Evolutionary conservation across 2,113 vertebrate species (phyloP).

Genomic region (Eulemur macaco): DNA sequence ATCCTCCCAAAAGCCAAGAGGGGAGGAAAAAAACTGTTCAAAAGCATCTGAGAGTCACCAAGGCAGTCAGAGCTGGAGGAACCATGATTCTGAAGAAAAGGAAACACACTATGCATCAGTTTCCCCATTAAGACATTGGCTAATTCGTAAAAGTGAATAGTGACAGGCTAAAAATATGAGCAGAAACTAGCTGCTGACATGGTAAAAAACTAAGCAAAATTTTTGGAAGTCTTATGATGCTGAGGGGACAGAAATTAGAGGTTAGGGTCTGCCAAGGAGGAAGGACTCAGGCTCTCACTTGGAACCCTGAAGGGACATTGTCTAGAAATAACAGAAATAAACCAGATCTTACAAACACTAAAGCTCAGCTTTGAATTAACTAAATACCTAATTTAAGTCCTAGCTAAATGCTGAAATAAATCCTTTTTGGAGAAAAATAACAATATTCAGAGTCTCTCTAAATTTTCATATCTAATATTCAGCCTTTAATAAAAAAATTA

Average conservation of each 20-base stretch:
- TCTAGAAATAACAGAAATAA: not conserved
- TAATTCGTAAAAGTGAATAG: not conserved
- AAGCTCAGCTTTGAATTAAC: not conserved
- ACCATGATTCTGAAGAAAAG: not conserved
- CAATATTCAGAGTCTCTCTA: not conserved
- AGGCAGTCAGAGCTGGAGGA: not conserved
- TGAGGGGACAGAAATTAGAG: not conserved
- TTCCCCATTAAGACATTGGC: not conserved
- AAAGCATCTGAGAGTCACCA: not conserved
- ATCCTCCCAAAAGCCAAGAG: not conserved
- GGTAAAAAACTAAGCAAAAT: not conserved
- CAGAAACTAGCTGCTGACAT: not conserved
- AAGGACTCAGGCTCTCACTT: not conserved
- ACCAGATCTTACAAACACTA: not conserved
- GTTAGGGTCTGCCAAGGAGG: not conserved
- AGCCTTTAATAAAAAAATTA: not conserved
- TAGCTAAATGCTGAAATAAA: not conserved
- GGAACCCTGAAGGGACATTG: not conserved
- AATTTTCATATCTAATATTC: not conserved
- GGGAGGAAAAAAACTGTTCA: not conserved
- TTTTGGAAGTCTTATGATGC: not conserved
- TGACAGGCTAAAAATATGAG: not conserved
- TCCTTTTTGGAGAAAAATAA: not conserved
- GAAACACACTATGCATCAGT: not conserved
- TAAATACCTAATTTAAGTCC: not conserved